Percentiles rank a stretch among this genome's conserved stretches.
phyloP scores from a whole-genome alignment of 2,888 invertebrate genomes.

The Stramonita haemastoma region DNA sequence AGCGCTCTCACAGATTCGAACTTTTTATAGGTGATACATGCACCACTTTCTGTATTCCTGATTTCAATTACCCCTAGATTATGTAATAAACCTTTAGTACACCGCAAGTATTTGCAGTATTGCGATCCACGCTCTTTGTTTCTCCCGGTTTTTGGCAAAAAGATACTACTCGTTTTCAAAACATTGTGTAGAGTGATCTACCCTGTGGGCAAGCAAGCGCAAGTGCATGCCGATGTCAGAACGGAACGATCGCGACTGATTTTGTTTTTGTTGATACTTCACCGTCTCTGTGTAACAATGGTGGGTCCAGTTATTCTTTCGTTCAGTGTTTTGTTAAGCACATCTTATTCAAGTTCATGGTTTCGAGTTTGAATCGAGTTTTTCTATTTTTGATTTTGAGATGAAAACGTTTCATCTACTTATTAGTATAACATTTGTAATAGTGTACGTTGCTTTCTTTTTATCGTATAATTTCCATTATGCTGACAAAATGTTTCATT shows the following conservation, averaged over 20 bases:
- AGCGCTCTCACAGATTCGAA: too few relatives aligned
- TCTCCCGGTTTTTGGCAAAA: too few relatives aligned
- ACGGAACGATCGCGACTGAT: neutral
- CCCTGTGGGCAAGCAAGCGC: constrained; percentile 20
- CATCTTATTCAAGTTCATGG: neutral
- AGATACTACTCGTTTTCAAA: neutral
- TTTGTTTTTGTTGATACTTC: neutral
- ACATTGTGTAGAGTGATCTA: neutral
- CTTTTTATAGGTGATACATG: too few relatives aligned
- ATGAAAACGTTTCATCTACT: neutral
- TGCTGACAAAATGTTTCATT: too few relatives aligned
- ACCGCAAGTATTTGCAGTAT: too few relatives aligned
- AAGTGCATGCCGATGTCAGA: neutral
- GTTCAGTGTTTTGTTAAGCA: neutral
- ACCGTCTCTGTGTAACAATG: neutral
- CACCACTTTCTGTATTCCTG: too few relatives aligned
- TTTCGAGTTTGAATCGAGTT: neutral
- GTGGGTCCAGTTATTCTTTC: neutral
- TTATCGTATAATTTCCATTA: too few relatives aligned
- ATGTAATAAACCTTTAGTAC: too few relatives aligned
- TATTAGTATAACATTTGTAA: too few relatives aligned
- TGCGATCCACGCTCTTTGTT: too few relatives aligned
- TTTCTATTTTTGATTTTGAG: neutral
- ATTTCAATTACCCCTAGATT: too few relatives aligned
- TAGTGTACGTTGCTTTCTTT: too few relatives aligned